Percentiles rank a stretch among this genome's conserved stretches.
phyloP scores from a whole-genome alignment of 1,140 invertebrate genomes.

The Diabrotica undecimpunctata region DNA sequence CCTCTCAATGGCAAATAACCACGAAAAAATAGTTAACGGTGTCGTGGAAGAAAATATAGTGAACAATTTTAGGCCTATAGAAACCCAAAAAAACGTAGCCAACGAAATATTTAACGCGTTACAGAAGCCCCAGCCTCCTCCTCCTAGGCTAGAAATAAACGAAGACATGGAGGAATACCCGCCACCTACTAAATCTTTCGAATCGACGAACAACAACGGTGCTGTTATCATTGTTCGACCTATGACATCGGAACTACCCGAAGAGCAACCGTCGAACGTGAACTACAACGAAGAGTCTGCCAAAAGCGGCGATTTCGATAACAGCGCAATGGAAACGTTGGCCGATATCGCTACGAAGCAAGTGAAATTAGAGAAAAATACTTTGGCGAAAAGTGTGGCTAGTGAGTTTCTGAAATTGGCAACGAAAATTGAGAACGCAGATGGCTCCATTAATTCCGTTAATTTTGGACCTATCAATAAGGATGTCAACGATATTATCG shows the following conservation, averaged over 20 bases:
- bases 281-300: conserved; percentile 21
- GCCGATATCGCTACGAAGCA: conserved; percentile 48
- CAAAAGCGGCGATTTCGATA: conserved; percentile 40
- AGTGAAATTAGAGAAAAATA: conserved; percentile 47
- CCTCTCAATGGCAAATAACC: conserved; percentile 27
- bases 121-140: conserved; percentile 4
- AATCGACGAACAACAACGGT: conserved; percentile 3
- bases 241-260: neutral
- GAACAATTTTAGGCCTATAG: neutral
- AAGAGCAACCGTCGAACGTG: conserved; percentile 20
- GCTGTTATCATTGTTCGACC: conserved; percentile 12
- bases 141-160: neutral
- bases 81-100: conserved; percentile 4
- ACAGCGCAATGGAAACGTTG: conserved; percentile 48
- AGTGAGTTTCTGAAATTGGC: conserved; percentile 60
- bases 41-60: neutral
- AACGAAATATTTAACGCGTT: conserved; percentile 12
- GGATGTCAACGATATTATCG: conserved; percentile 42
- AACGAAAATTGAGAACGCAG: conserved; percentile 48
- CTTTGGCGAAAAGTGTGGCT: conserved; percentile 56
- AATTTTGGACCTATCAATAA: conserved; percentile 30
- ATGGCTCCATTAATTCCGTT: conserved; percentile 26
- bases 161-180: conserved; percentile 1
- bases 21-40: conserved; percentile 8
- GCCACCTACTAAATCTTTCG: neutral